Conservation (phyloP, 2,888 invertebrate genomes). For the Mythimna ferrago region DNA sequence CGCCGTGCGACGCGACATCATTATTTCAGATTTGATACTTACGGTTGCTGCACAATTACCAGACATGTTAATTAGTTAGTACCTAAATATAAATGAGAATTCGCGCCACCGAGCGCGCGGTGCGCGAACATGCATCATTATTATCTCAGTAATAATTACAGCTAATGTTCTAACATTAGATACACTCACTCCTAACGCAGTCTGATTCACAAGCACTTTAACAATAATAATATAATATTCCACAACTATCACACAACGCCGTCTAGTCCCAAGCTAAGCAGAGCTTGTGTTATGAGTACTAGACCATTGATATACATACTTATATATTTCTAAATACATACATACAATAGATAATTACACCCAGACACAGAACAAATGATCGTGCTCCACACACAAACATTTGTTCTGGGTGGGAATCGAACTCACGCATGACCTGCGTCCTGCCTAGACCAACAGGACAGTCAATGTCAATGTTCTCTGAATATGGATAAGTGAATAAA, state of each 20-base stretch:
- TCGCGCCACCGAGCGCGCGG: background rate
- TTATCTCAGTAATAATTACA: slow-evolving; percentile 8
- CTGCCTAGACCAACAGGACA: too few relatives aligned
- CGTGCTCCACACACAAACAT: too few relatives aligned
- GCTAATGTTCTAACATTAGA: background rate
- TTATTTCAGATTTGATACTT: slow-evolving; percentile 30
- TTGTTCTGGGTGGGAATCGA: too few relatives aligned
- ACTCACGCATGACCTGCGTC: too few relatives aligned
- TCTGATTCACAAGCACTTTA: background rate
- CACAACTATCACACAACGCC: too few relatives aligned
- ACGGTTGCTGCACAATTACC: slow-evolving; percentile 24
- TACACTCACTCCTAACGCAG: background rate
- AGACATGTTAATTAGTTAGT: slow-evolving; percentile 25
- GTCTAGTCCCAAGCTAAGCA: too few relatives aligned
- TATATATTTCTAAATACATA: too few relatives aligned
- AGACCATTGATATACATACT: too few relatives aligned
- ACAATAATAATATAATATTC: background rate
- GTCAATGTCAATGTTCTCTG: slow-evolving; percentile 6
- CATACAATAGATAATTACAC: too few relatives aligned
- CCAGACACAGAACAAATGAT: too few relatives aligned
- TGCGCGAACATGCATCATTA: background rate
- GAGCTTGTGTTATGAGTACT: too few relatives aligned
- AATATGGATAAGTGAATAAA: slow-evolving; percentile 49
- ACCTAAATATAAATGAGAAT: slow-evolving; percentile 1
- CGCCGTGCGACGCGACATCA: slow-evolving; percentile 8